Conservation (phyloP, 1,140 invertebrate species). For the Oryzaephilus surinamensis region DNA sequence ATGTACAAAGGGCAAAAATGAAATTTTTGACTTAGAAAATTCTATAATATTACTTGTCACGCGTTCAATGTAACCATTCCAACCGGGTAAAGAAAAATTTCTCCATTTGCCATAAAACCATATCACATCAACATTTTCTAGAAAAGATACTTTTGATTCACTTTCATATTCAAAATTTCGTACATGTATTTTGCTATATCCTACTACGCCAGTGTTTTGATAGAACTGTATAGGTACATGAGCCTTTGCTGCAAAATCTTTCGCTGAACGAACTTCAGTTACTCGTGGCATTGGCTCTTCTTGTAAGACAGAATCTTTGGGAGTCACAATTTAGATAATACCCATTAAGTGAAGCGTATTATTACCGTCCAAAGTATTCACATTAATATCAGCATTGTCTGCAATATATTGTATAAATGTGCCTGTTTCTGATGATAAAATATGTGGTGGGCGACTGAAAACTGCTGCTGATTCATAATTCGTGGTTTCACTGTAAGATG, state of each 20-base stretch:
- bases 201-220: constrained; percentile 21
- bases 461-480: constrained; percentile 32
- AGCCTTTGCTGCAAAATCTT: constrained; percentile 20
- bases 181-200: constrained; percentile 4
- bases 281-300: constrained; percentile 15
- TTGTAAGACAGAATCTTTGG: too few species aligned
- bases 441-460: constrained; percentile 28
- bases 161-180: constrained; percentile 3
- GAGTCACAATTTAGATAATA: constrained; percentile 32
- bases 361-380: constrained; percentile 33
- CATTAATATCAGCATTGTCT: constrained; percentile 36
- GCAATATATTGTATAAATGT: constrained; percentile 33
- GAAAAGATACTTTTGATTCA: too few species aligned
- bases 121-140: too few species aligned
- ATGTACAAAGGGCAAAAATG: too few species aligned
- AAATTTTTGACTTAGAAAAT: too few species aligned
- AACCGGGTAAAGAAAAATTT: too few species aligned
- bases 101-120: too few species aligned
- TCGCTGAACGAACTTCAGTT: constrained; percentile 19
- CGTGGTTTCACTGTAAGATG: constrained; percentile 31
- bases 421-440: constrained; percentile 32
- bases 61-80: too few species aligned
- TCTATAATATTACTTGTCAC: too few species aligned
- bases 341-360: constrained; percentile 36
- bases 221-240: constrained; percentile 23